phyloP scores from a whole-genome alignment of 2,113 vertebrate species.

The Tetrax tetrax region DNA sequence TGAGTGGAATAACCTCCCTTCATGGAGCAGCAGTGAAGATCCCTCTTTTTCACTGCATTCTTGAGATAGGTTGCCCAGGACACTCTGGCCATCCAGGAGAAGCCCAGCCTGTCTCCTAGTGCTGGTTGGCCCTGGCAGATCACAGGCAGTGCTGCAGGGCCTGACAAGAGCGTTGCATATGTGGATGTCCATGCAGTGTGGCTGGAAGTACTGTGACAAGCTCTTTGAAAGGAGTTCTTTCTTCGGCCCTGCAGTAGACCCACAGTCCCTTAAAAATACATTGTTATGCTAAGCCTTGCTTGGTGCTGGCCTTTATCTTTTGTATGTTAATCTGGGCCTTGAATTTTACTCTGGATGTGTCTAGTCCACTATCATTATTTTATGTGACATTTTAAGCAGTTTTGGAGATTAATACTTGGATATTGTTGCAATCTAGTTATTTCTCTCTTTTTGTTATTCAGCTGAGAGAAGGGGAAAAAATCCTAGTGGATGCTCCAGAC shows the following conservation, averaged over 20 bases:
- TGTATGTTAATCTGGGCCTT: background rate
- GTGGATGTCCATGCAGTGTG: fast-evolving
- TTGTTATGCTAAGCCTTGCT: background rate
- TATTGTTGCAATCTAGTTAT: background rate
- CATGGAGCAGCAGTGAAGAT: background rate
- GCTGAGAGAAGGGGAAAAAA: background rate
- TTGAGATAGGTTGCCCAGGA: background rate
- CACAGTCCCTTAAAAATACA: background rate
- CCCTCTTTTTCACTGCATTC: background rate
- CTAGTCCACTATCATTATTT: background rate
- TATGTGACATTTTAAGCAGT: background rate
- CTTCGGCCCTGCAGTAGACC: background rate
- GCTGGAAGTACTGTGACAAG: background rate
- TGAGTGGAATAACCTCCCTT: background rate
- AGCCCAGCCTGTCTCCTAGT: background rate
- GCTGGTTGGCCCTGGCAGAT: background rate
- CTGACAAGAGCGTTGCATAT: background rate
- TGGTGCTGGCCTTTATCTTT: background rate
- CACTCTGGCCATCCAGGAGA: background rate
- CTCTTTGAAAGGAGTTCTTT: background rate
- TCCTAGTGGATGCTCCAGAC: background rate
- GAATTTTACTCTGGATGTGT: background rate
- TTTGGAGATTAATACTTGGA: background rate
- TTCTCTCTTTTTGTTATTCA: background rate
- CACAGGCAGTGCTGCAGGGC: background rate